phyloP scores from a whole-genome alignment of 2,113 vertebrate species.

The Malaclemys terrapin region DNA sequence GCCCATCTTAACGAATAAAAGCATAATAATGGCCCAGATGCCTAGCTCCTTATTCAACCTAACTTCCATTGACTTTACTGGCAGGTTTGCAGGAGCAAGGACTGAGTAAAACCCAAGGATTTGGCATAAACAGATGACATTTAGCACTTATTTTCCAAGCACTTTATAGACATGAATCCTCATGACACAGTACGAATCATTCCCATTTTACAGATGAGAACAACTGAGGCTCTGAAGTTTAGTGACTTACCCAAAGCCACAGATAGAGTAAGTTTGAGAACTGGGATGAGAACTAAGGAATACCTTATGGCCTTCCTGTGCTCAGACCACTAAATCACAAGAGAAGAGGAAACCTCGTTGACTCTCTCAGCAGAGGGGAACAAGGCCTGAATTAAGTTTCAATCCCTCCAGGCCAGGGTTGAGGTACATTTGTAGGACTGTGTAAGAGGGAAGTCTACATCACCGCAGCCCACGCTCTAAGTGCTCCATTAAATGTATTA shows the following conservation, averaged over 20 bases:
- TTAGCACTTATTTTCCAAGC: background rate
- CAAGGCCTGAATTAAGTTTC: background rate
- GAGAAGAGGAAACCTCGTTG: background rate
- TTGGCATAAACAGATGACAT: fast-evolving
- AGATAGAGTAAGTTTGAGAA: fast-evolving
- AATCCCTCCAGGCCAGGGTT: background rate
- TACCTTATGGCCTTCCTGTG: background rate
- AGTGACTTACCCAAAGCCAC: background rate
- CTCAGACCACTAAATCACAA: background rate
- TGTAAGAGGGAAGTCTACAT: background rate
- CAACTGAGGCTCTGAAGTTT: fast-evolving
- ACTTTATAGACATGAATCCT: background rate
- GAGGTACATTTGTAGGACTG: background rate
- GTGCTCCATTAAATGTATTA: background rate
- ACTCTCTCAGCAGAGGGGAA: background rate
- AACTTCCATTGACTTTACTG: background rate
- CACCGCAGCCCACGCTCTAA: background rate
- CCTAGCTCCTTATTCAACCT: background rate
- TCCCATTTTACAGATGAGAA: fast-evolving
- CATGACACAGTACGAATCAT: fast-evolving
- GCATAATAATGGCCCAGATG: fast-evolving
- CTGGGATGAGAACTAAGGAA: background rate
- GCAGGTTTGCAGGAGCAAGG: background rate
- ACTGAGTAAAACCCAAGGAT: fast-evolving
- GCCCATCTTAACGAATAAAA: background rate